These are phyloP conservation scores for Xyrichtys novacula DNA, from an alignment of 2,797 vertebrate species.

Conservation along the genomic window DNA sequence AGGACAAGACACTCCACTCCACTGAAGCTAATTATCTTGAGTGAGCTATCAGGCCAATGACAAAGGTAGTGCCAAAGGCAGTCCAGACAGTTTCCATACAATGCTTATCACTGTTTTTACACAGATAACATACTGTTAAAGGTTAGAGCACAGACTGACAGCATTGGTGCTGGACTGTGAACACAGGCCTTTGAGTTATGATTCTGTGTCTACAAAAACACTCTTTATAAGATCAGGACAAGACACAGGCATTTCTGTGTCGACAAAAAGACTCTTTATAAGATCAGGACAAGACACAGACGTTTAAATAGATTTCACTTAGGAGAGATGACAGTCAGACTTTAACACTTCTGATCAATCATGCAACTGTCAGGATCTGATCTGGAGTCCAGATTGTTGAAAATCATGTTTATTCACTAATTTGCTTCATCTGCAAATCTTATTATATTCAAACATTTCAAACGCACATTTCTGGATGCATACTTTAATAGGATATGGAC, in stretches of 20 bases:
- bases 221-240: background rate
- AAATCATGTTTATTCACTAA: no score
- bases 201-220: conserved; percentile 10
- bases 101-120: conserved; percentile 46
- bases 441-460: no score
- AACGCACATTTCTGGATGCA: no score
- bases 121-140: conserved; percentile 49
- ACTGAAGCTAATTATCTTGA: conserved; percentile 66
- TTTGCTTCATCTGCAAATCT: no score
- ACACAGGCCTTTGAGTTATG: conserved; percentile 32
- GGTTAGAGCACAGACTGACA: conserved; percentile 29
- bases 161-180: conserved; percentile 15
- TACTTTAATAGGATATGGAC: no score
- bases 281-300: background rate
- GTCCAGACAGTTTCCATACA: conserved; percentile 30
- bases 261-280: conserved; percentile 9
- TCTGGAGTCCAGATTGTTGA: no score
- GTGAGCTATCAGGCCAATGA: conserved; percentile 59
- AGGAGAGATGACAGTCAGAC: background rate
- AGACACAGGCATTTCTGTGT: conserved; percentile 21
- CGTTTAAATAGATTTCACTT: background rate
- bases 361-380: background rate
- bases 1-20: conserved; percentile 62
- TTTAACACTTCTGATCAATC: no score
- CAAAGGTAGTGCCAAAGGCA: conserved; percentile 41